Conservation (phyloP, 2,113 vertebrate species). For the Spizaetus ornatus region DNA sequence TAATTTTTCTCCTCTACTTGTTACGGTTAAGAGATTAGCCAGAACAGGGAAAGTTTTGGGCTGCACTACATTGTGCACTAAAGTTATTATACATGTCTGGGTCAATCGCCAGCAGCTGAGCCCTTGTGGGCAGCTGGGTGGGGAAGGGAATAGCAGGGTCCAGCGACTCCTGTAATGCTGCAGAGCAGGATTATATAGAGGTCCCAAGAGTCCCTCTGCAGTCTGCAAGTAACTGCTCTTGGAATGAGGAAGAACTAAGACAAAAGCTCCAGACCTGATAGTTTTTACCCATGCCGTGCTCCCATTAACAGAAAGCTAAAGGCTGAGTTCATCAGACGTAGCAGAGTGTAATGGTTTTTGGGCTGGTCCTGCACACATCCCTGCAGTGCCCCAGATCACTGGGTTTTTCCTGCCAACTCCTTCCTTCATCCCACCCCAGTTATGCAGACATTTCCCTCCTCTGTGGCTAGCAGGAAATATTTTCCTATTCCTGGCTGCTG, state of each 20-base stretch:
- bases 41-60: background rate
- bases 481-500: conserved; percentile 23
- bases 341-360: background rate
- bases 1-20: background rate
- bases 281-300: background rate
- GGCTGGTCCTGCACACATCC: background rate
- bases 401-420: conserved; percentile 20
- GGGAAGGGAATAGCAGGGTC: background rate
- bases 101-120: background rate
- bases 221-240: background rate
- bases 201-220: background rate
- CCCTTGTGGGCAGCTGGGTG: background rate
- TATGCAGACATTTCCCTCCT: conserved; percentile 26
- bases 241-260: background rate
- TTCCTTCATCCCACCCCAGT: conserved; percentile 7
- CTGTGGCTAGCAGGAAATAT: conserved; percentile 39
- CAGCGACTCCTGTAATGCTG: background rate
- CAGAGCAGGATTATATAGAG: background rate
- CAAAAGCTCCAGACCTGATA: background rate
- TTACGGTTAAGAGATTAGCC: background rate
- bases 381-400: background rate
- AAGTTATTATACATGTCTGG: background rate
- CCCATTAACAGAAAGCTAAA: background rate
- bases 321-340: fast-evolving
- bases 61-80: background rate